Evolutionary conservation across 2,888 invertebrate species (phyloP), one percentile per base, ranked within the genome.

Genomic region (Horisme vitalbata): DNA sequence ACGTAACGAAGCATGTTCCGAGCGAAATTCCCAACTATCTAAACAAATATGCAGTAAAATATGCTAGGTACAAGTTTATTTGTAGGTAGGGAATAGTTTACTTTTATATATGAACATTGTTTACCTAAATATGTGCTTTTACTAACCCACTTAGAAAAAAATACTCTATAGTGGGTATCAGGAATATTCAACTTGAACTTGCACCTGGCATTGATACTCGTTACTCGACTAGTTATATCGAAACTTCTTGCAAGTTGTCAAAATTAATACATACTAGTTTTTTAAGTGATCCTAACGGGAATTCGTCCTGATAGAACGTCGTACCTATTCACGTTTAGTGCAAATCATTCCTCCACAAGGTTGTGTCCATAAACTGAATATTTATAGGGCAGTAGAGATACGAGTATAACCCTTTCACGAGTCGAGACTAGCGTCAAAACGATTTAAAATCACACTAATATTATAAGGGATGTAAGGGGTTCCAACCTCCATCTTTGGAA

Each of bases 341-440:
- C 70, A 72, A 71, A 72, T 75, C 71, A 74, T 65, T 61, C 65
- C 63, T 70, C 69, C 65, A 68, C 68, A 70, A 75, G 65, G 63
- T 49, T 57, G 68, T 71, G 71, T 71, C 72, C 65, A 65, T 75
- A 69, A 68, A 72, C 73, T 80, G 82, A 82, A 82, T 81, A 82
- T 82, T 81, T 79, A 82, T 82, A 64, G 64, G 55, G 56, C 57
- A 55, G 57, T n/a, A 58, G 62, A 60, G 59, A 66, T 62, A 63
- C 61, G 60, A 5, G 6, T 18, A 18, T 18, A 18, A 18, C 6
- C 57, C 58, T 59, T 52, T 65, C 67, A 71, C 68, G 71, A 75
- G 73, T n/a, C 69, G 63, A 63, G 68, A 68, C 71, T 72, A 62
- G 73, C 74, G 71, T 75, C 74, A 72, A 77, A 78, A 77, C 65